Evolutionary conservation across 2,797 vertebrate species (phyloP).

Genomic region (Sebastes variabilis): DNA sequence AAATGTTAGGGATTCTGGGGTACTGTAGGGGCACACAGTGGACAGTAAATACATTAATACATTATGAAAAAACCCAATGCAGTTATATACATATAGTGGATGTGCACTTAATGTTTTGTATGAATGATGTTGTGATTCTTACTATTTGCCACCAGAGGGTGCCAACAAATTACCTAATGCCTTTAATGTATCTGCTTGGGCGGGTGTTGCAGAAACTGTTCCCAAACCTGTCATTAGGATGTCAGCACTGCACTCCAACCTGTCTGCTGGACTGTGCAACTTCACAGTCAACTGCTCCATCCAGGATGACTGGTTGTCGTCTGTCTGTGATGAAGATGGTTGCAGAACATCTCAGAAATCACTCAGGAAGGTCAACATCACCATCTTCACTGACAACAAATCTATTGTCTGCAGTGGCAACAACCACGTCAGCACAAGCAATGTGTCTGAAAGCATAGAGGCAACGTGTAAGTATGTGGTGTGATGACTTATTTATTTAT

Average conservation of each 20-base stretch:
- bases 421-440: slow-evolving; percentile 56
- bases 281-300: slow-evolving; percentile 68
- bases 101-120: background rate
- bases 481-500: background rate
- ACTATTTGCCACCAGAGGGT: background rate
- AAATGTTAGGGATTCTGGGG: too few species aligned
- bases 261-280: slow-evolving; percentile 22
- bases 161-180: background rate
- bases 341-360: background rate
- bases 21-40: too few species aligned
- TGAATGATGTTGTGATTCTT: background rate
- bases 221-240: slow-evolving; percentile 24
- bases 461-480: slow-evolving; percentile 43
- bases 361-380: slow-evolving; percentile 31
- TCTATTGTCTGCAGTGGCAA: slow-evolving; percentile 39
- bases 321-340: background rate
- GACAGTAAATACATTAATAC: too few species aligned
- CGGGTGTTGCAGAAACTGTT: slow-evolving; percentile 25
- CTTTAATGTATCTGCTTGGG: background rate
- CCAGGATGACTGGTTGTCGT: background rate
- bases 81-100: background rate
- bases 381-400: background rate
- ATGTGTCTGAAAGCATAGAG: background rate
- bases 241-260: background rate
- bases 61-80: too few species aligned